A percentile compares a stretch with the other conserved stretches of the same genome.
phyloP scores from a whole-genome alignment of 2,888 invertebrate species.

The Laothoe populi region DNA sequence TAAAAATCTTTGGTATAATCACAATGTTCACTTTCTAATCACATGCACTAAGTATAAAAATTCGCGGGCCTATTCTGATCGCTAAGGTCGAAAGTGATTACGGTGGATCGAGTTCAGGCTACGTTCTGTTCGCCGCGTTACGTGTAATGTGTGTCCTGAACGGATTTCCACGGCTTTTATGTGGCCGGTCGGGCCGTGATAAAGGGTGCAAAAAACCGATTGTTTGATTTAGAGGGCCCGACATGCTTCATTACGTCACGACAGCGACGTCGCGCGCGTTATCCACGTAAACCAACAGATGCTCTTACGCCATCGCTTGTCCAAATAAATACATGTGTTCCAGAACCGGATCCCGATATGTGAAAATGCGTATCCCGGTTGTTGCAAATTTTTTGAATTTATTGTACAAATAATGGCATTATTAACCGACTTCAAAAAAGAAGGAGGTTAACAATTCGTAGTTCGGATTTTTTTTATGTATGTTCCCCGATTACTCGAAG shows the following conservation, averaged over 20 bases:
- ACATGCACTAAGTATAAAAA: constrained; percentile 37
- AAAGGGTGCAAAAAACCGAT: constrained; percentile 82
- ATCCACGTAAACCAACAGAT: constrained; percentile 69
- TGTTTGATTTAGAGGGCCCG: constrained; percentile 77
- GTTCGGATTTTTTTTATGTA: too few species aligned
- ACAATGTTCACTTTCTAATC: constrained; percentile 30
- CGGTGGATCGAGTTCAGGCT: constrained; percentile 55
- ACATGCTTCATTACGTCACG: constrained; percentile 70
- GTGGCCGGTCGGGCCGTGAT: constrained; percentile 76
- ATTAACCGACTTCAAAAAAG: too few species aligned
- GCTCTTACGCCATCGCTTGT: constrained; percentile 74
- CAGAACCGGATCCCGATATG: constrained; percentile 73
- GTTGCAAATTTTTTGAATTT: constrained; percentile 18
- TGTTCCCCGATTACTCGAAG: too few species aligned
- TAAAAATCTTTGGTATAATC: constrained; percentile 50
- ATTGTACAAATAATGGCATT: neutral
- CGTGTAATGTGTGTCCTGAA: constrained; percentile 81
- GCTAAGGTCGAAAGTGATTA: constrained; percentile 35
- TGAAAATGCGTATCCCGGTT: constrained; percentile 57
- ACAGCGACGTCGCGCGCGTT: constrained; percentile 68
- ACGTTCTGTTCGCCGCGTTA: constrained; percentile 76
- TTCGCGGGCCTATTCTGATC: constrained; percentile 40
- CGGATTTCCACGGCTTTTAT: constrained; percentile 81
- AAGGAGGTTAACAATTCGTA: too few species aligned
- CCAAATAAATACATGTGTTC: constrained; percentile 80